Evolutionary conservation across 2,888 invertebrate species (phyloP).

Genomic region (Noctua fimbriata): DNA sequence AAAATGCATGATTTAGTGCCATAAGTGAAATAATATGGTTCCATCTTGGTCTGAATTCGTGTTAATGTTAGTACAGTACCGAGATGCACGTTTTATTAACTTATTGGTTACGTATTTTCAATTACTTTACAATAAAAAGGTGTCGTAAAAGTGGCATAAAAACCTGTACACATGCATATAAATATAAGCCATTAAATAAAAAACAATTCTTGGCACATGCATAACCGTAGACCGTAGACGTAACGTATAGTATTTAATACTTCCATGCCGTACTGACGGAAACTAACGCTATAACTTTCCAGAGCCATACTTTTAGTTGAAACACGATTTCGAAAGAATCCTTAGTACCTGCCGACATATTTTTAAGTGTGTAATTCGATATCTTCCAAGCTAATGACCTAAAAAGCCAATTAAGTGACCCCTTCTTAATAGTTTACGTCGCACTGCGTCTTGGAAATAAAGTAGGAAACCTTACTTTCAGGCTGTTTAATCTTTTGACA

Average conservation of each 20-base stretch:
- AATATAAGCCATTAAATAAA: conserved; percentile 12
- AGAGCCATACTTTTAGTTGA: background rate
- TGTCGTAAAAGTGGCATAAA: conserved; percentile 2
- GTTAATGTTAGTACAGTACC: background rate
- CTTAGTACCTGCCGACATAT: background rate
- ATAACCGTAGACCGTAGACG: background rate
- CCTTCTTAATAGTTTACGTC: conserved; percentile 33
- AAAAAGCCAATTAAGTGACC: conserved; percentile 40
- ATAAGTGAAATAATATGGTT: background rate
- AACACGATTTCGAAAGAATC: conserved; percentile 6
- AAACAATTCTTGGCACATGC: background rate
- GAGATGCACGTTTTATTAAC: background rate
- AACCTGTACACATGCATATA: background rate
- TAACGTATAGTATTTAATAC: background rate
- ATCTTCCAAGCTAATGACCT: conserved; percentile 38
- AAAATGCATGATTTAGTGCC: no score
- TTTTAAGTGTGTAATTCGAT: conserved; percentile 47
- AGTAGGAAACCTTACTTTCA: conserved; percentile 38
- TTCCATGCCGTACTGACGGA: background rate
- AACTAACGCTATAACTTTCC: background rate
- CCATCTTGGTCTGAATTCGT: background rate
- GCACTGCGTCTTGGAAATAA: conserved; percentile 36
- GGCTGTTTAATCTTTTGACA: conserved; percentile 23
- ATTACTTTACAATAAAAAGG: background rate
- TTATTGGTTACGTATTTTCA: background rate